phyloP scores from a whole-genome alignment of 2,797 vertebrate species.

The Echeneis naucrates region DNA sequence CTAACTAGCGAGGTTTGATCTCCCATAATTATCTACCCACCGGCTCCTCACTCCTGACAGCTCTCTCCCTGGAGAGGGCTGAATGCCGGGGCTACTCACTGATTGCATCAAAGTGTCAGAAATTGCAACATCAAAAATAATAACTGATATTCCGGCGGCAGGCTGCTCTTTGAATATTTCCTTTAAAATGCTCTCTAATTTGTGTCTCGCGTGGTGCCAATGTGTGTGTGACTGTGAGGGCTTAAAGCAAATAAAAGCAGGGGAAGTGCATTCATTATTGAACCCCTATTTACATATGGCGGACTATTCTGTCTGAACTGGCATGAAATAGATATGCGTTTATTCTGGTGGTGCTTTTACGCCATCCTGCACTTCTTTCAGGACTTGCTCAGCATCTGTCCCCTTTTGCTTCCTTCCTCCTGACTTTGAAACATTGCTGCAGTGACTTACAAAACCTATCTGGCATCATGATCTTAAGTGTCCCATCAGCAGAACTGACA shows the following conservation, averaged over 20 bases:
- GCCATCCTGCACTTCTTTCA: conserved; percentile 60
- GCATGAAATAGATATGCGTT: conserved; percentile 82
- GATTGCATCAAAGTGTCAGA: conserved; percentile 90
- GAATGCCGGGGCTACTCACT: conserved; percentile 85
- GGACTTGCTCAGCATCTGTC: conserved; percentile 70
- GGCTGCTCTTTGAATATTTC: conserved; percentile 88
- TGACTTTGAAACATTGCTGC: conserved; percentile 57
- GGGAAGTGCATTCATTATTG: conserved; percentile 87
- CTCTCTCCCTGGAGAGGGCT: conserved; percentile 87
- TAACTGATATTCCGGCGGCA: conserved; percentile 89
- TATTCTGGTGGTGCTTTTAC: conserved; percentile 74
- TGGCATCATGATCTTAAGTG: conserved; percentile 49
- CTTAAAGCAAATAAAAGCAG: conserved; percentile 91
- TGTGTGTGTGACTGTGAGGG: conserved; percentile 81
- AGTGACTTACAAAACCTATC: conserved; percentile 48
- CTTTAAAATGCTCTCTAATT: conserved; percentile 91
- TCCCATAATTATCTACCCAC: conserved; percentile 95
- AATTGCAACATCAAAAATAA: conserved; percentile 93
- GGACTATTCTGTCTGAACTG: conserved; percentile 85
- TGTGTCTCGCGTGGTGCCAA: conserved; percentile 83
- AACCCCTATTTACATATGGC: conserved; percentile 86
- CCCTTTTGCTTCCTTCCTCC: conserved; percentile 55
- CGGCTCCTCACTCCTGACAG: conserved; percentile 91
- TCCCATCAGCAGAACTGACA: conserved; percentile 46
- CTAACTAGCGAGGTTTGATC: conserved; percentile 93